phyloP scores from a whole-genome alignment of 2,113 vertebrate genomes.

The Periophthalmus modestus region DNA sequence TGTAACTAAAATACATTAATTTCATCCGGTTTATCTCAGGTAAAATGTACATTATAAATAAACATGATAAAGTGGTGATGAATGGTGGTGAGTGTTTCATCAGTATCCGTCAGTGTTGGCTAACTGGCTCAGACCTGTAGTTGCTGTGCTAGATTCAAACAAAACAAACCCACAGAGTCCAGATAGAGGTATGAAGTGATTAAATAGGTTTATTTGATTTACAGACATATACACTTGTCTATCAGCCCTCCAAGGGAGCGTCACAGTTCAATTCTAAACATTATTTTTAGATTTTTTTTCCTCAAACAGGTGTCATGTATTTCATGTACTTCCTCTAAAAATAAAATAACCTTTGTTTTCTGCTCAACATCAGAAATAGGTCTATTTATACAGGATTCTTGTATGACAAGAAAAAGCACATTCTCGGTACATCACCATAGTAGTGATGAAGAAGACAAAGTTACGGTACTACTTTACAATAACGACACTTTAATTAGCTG shows the following conservation, averaged over 20 bases:
- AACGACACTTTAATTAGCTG: no score
- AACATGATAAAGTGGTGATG: not conserved
- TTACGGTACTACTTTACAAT: slow-evolving; percentile 5
- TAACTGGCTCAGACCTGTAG: not conserved
- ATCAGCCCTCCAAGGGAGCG: slow-evolving; percentile 80
- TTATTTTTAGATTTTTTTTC: slow-evolving; percentile 56
- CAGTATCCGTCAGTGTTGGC: not conserved
- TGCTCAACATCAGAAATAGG: slow-evolving; percentile 94
- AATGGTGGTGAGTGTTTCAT: not conserved
- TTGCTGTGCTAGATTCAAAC: not conserved
- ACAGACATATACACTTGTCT: slow-evolving; percentile 92
- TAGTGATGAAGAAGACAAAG: slow-evolving; percentile 68
- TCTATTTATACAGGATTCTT: slow-evolving; percentile 89
- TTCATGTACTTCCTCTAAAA: slow-evolving; percentile 84
- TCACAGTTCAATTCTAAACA: slow-evolving; percentile 82
- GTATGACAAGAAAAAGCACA: slow-evolving; percentile 96
- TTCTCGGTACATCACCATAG: slow-evolving; percentile 73
- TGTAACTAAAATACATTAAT: not conserved
- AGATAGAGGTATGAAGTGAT: slow-evolving; percentile 68
- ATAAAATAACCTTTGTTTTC: slow-evolving; percentile 90
- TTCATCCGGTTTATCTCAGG: not conserved
- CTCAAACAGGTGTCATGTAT: slow-evolving; percentile 57
- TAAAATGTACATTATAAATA: not conserved
- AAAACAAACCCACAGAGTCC: slow-evolving; percentile 1
- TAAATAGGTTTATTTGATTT: slow-evolving; percentile 97